These are phyloP conservation scores for Rhincodon typus DNA, from an alignment of 2,797 vertebrate genomes.

Conservation along the genomic window DNA sequence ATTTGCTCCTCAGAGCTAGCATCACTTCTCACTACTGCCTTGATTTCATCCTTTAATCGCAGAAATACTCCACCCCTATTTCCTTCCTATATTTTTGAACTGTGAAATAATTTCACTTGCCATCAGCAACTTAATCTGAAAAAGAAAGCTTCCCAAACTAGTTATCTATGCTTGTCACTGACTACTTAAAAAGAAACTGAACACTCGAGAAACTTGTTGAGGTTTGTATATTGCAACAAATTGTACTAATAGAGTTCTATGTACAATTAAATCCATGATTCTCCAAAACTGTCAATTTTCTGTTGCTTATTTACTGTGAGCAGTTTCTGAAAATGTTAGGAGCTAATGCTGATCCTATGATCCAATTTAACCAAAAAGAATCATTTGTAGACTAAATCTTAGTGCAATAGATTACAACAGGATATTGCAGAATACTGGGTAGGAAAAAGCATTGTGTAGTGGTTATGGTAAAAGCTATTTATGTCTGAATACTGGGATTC, in stretches of 20 bases:
- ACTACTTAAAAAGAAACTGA: not conserved
- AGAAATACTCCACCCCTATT: too few species aligned
- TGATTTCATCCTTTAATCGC: too few species aligned
- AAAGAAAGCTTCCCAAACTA: not conserved
- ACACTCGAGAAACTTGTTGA: not conserved
- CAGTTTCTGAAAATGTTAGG: not conserved
- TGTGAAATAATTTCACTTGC: too few species aligned
- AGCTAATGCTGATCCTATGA: not conserved
- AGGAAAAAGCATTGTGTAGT: not conserved
- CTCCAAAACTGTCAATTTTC: not conserved
- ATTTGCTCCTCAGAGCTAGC: too few species aligned
- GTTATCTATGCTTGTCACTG: not conserved
- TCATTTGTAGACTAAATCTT: not conserved
- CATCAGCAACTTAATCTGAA: not conserved
- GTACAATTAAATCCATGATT: not conserved
- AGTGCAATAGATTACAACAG: not conserved
- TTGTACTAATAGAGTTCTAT: not conserved
- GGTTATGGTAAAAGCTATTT: constrained; percentile 25
- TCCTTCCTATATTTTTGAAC: too few species aligned
- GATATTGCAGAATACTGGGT: not conserved
- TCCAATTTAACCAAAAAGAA: not conserved
- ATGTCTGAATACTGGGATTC: not conserved
- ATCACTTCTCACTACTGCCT: too few species aligned
- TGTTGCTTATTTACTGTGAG: not conserved
- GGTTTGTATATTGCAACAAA: not conserved